These are phyloP conservation scores for Pammene aurita DNA, from an alignment of 2,888 invertebrate species.

Conservation along the genomic window DNA sequence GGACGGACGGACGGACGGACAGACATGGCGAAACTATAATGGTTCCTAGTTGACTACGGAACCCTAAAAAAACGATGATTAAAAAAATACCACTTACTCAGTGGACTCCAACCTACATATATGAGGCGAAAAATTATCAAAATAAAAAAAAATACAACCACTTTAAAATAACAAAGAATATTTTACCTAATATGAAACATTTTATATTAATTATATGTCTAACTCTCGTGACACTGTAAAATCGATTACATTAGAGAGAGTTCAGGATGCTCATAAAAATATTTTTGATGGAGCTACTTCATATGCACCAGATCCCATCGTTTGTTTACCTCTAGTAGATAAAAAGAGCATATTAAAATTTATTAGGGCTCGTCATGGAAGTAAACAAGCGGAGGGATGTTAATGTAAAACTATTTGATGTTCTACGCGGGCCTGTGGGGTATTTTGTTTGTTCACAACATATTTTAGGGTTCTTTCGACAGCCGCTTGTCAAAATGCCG, in stretches of 20 bases:
- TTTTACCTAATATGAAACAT: too few relatives aligned
- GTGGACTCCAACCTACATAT: background rate
- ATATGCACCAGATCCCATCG: slow-evolving; percentile 29
- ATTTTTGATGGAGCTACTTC: slow-evolving; percentile 30
- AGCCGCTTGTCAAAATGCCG: background rate
- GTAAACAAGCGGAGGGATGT: slow-evolving; percentile 64
- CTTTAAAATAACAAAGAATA: too few relatives aligned
- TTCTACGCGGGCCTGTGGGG: slow-evolving; percentile 54
- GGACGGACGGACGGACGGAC: too few relatives aligned
- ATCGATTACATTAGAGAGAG: too few relatives aligned
- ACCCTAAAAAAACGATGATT: too few relatives aligned
- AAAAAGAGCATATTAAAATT: slow-evolving; percentile 68
- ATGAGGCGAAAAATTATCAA: background rate
- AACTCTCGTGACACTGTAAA: too few relatives aligned
- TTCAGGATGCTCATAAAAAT: too few relatives aligned
- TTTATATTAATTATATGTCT: too few relatives aligned
- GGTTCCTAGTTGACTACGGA: too few relatives aligned
- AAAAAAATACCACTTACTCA: slow-evolving; percentile 10
- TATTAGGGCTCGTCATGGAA: slow-evolving; percentile 59
- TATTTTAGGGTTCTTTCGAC: slow-evolving; percentile 33
- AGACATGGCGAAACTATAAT: too few relatives aligned
- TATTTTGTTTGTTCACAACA: slow-evolving; percentile 43
- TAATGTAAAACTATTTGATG: slow-evolving; percentile 76
- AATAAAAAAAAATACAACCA: too few relatives aligned
- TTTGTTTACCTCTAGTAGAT: slow-evolving; percentile 51